Evolutionary conservation across 2,113 vertebrate genomes (phyloP).

Genomic region (Rattus rattus): DNA sequence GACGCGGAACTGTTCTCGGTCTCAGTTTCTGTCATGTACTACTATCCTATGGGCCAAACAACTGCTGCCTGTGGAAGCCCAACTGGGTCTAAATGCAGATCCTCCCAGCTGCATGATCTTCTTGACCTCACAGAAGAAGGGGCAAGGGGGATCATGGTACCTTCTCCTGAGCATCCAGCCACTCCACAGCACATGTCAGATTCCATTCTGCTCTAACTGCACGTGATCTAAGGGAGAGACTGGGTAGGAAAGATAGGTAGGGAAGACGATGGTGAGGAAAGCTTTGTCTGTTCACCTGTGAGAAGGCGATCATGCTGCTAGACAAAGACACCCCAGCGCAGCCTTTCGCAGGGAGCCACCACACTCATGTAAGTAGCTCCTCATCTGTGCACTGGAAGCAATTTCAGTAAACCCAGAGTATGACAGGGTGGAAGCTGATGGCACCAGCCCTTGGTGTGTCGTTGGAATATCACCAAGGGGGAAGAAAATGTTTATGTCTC

Average conservation of each 20-base stretch:
- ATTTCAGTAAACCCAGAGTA: background rate
- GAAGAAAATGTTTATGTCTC: background rate
- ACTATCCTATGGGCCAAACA: background rate
- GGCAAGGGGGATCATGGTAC: background rate
- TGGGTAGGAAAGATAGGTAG: too few relatives aligned
- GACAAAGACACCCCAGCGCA: background rate
- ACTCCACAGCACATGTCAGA: background rate
- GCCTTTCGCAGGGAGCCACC: background rate
- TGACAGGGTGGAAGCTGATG: background rate
- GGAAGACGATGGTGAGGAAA: background rate
- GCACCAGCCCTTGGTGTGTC: background rate
- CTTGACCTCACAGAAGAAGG: background rate
- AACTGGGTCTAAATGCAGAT: background rate
- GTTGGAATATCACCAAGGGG: background rate
- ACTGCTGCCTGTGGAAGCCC: background rate
- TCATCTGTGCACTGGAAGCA: background rate
- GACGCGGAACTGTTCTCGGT: background rate
- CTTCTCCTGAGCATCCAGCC: background rate
- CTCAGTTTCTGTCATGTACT: background rate
- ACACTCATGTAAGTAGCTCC: background rate
- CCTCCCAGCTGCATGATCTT: background rate
- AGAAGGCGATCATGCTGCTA: background rate
- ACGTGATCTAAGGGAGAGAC: background rate
- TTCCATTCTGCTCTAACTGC: background rate
- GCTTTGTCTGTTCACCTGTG: fast-evolving